These are phyloP conservation scores for Protophormia terraenovae DNA, from an alignment of 2,888 invertebrate species.

Conservation along the genomic window DNA sequence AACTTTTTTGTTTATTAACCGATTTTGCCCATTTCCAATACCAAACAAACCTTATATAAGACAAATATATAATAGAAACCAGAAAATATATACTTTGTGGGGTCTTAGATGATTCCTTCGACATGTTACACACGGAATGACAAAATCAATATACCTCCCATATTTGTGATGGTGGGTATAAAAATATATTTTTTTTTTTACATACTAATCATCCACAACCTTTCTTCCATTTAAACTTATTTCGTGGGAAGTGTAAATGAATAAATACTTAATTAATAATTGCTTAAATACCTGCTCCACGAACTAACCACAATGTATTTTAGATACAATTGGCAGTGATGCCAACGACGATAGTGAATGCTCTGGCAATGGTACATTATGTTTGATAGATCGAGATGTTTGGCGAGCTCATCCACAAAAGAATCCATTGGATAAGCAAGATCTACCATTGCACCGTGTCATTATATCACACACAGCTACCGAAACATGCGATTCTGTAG, in stretches of 20 bases:
- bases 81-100: no score
- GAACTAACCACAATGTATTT: slow-evolving; percentile 43
- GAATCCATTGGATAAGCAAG: slow-evolving; percentile 78
- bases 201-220: not conserved
- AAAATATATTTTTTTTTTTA: not conserved
- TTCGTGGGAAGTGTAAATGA: not conserved
- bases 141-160: no score
- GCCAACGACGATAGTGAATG: slow-evolving; percentile 31
- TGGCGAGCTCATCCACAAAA: slow-evolving; percentile 87
- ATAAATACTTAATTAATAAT: not conserved
- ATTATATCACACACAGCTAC: slow-evolving; percentile 87
- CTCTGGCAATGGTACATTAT: slow-evolving; percentile 77
- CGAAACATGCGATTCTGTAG: slow-evolving; percentile 83
- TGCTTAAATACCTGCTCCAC: not conserved
- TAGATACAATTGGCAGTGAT: slow-evolving; percentile 42
- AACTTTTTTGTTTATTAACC: no score
- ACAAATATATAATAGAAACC: no score
- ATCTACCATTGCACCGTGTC: slow-evolving; percentile 83
- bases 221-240: not conserved
- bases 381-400: slow-evolving; percentile 83
- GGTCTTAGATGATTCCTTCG: no score
- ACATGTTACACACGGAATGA: no score
- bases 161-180: no score
- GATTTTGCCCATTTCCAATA: no score
- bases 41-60: no score